phyloP scores from a whole-genome alignment of 2,113 vertebrate species.

The Carassius carassius region DNA sequence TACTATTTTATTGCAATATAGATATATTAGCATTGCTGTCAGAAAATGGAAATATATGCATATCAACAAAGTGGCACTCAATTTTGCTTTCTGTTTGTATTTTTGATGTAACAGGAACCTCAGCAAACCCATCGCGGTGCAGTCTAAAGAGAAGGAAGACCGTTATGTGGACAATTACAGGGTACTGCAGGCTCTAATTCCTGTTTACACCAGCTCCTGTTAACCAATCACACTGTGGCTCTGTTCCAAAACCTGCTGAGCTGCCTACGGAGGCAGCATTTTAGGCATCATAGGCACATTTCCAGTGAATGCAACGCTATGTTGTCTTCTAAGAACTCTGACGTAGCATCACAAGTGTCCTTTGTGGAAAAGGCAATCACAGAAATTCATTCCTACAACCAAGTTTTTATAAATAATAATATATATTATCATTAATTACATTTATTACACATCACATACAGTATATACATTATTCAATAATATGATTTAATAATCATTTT shows the following conservation, averaged over 20 bases:
- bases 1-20: background rate
- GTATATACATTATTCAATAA: too few relatives aligned
- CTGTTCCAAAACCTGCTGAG: background rate
- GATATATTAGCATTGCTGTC: background rate
- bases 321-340: background rate
- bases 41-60: background rate
- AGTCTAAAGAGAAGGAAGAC: conserved; percentile 98
- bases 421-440: too few relatives aligned
- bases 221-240: conserved; percentile 30
- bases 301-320: background rate
- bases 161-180: conserved; percentile 96
- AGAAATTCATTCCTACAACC: too few relatives aligned
- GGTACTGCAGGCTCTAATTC: conserved; percentile 70
- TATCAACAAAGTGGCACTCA: background rate
- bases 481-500: too few relatives aligned
- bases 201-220: conserved; percentile 2
- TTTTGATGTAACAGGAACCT: conserved; percentile 81
- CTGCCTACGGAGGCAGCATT: background rate
- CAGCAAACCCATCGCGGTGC: conserved; percentile 94
- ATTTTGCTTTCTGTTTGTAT: background rate
- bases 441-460: too few relatives aligned
- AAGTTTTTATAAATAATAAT: too few relatives aligned
- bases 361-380: too few relatives aligned
- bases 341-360: background rate
- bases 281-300: background rate